Conservation (phyloP, 2,888 invertebrate species). For the Lamproptera curius region DNA sequence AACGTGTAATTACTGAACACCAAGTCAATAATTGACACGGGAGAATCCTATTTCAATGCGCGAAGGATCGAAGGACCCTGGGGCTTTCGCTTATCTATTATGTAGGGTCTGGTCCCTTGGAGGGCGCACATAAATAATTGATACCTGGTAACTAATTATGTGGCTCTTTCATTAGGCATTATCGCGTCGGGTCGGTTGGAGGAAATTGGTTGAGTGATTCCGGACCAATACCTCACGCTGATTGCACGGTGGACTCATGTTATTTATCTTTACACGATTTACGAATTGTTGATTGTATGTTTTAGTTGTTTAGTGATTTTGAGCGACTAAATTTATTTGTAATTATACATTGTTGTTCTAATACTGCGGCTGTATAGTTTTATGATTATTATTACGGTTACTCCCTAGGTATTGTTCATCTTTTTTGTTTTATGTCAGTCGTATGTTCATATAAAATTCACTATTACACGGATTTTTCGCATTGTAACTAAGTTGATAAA, state of each 20-base stretch:
- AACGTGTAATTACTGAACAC: constrained; percentile 13
- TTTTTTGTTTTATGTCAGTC: too few relatives aligned
- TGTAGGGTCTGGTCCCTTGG: constrained; percentile 24
- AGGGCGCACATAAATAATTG: constrained; percentile 49
- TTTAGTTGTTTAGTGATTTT: too few relatives aligned
- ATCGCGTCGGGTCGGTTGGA: constrained; percentile 21
- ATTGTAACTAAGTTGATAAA: too few relatives aligned
- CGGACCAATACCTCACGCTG: not conserved
- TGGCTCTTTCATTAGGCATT: constrained; percentile 30
- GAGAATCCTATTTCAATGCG: constrained; percentile 13
- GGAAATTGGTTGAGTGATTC: constrained; percentile 22
- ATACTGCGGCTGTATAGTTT: too few relatives aligned
- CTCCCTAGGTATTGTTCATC: too few relatives aligned
- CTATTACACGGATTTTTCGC: too few relatives aligned
- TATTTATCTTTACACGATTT: not conserved
- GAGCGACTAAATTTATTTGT: too few relatives aligned
- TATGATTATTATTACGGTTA: too few relatives aligned
- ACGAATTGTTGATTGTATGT: not conserved
- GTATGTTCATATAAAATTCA: too few relatives aligned
- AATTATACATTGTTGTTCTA: too few relatives aligned
- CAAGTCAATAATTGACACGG: constrained; percentile 19
- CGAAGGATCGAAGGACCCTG: constrained; percentile 19
- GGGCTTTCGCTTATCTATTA: constrained; percentile 26
- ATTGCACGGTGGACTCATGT: not conserved
- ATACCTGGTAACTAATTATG: constrained; percentile 51